Base-by-base conservation (phyloP, 1,140 invertebrate genomes). In the Lycorma delicatula region DNA sequence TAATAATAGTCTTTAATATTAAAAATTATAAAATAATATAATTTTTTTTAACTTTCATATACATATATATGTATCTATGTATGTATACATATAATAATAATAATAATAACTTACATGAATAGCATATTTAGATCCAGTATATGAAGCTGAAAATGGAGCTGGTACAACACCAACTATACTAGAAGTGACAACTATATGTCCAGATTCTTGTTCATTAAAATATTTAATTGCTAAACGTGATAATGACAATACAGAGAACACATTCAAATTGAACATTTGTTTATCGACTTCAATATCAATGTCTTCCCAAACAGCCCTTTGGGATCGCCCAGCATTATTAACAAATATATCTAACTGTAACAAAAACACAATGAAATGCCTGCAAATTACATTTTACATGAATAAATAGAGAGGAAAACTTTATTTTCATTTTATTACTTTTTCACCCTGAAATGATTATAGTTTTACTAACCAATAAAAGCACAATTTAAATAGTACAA, bases 321-420 rank as follows among this genome's bases (percentile, higher is more conserved):
- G 91, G 27, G 85, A 85, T 60, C 88, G 71, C 3, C 89, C 89
- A 13, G 88, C 89, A 74, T 92, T 92, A 66, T 87, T 89, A 0
- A 92, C 79, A 22, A 92, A 73, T 58, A 91, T 80, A 70, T 92
- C 86, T 9, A 92, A 66, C 82, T 84, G 59, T 26, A 70, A 67
- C 1, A 13, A 18, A 25, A 11, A 48, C 3, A 48, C 22, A 16
- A 34, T 3, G 36, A 38, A 7, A 38, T 38, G 3, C 13, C 20
- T 52, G 9, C 29, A 18, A 22, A 38, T 18, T 38, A 56, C 2
- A 57, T n/a, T n/a, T n/a, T n/a, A n/a, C n/a, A n/a, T n/a, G n/a
- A n/a, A n/a, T n/a, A n/a, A n/a, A n/a, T n/a, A n/a, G n/a, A n/a
- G n/a, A n/a, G n/a, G n/a, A n/a, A n/a, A n/a, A n/a, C n/a, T n/a